A percentile compares a stretch with the other conserved stretches of the same genome.
Conservation (phyloP, 2,113 vertebrate genomes). For the Pterocles burchelli region DNA sequence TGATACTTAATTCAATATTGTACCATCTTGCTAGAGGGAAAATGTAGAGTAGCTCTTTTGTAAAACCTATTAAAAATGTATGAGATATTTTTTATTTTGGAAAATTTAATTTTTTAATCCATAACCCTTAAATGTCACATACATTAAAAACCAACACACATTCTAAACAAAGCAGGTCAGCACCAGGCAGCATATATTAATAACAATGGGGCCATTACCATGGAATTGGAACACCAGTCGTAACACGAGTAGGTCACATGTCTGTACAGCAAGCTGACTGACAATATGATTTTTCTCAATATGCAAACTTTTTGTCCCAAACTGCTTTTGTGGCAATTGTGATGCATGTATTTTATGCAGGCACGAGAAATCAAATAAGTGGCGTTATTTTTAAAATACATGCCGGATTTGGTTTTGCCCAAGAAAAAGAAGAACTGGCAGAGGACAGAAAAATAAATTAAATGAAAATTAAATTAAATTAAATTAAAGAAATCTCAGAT, state of each 20-base stretch:
- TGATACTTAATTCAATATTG: constrained; percentile 48
- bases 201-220: constrained; percentile 33
- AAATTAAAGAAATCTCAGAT: background rate
- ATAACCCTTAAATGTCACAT: constrained; percentile 5
- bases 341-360: background rate
- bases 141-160: constrained; percentile 40
- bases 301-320: background rate
- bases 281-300: constrained; percentile 12
- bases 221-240: constrained; percentile 29
- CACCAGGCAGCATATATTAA: constrained; percentile 33
- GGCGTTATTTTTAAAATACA: background rate
- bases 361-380: background rate
- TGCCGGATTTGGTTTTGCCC: background rate
- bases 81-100: background rate
- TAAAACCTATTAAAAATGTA: constrained; percentile 55
- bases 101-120: constrained; percentile 46
- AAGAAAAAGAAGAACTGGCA: background rate
- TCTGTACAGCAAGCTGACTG: background rate
- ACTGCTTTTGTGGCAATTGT: background rate
- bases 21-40: constrained; percentile 49
- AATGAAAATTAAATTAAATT: too few species aligned
- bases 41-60: constrained; percentile 25
- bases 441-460: background rate
- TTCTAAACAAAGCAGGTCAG: constrained; percentile 52
- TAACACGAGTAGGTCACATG: background rate